phyloP scores from a whole-genome alignment of 2,113 vertebrate genomes.

The Platichthys flesus region DNA sequence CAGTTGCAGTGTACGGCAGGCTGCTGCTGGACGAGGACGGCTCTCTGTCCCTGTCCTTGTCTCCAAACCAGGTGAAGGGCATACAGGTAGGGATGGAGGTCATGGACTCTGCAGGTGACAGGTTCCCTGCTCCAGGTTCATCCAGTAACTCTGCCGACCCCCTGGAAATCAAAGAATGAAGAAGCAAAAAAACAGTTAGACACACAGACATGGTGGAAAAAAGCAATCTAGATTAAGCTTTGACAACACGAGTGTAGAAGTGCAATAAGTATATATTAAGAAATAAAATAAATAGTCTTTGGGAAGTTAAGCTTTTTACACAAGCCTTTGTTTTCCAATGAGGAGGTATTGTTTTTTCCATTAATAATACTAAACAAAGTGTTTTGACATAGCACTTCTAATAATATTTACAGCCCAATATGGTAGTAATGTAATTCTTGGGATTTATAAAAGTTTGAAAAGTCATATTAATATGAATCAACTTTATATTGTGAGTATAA shows the following conservation, averaged over 20 bases:
- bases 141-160: slow-evolving; percentile 90
- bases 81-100: slow-evolving; percentile 91
- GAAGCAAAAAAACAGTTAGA: not conserved
- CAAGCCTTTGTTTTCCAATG: not conserved
- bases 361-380: not conserved
- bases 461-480: too few species aligned
- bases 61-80: slow-evolving; percentile 95
- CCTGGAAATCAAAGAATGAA: slow-evolving; percentile 63
- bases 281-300: not conserved
- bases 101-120: slow-evolving; percentile 90
- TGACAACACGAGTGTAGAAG: not conserved
- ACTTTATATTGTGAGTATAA: not conserved
- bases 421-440: too few species aligned
- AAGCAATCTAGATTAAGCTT: not conserved
- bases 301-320: not conserved
- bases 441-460: too few species aligned
- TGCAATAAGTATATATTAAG: not conserved
- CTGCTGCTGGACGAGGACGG: slow-evolving; percentile 86
- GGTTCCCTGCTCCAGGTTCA: slow-evolving; percentile 84
- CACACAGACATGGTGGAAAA: not conserved
- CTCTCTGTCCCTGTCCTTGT: slow-evolving; percentile 88
- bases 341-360: not conserved
- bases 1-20: slow-evolving; percentile 80
- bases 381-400: not conserved
- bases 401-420: not conserved